Base-by-base conservation (phyloP, 2,113 vertebrate species). In the Artemisiospiza belli region DNA sequence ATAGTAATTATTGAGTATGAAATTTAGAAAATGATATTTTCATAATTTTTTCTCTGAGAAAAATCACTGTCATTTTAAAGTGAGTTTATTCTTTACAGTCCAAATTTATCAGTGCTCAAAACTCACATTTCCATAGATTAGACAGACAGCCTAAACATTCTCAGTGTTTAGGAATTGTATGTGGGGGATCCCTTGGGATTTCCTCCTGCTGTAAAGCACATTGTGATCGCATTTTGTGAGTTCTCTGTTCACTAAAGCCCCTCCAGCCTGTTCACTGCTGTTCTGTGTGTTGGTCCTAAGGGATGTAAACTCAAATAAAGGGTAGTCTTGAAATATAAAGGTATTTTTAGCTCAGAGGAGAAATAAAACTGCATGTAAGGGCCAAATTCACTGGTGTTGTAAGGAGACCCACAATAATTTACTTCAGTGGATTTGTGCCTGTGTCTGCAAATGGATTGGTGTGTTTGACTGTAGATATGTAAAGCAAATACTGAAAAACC, bases 271-370 rank as follows among this genome's bases (percentile, higher is more conserved):
- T 95, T 95, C 7, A 20, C 73, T 96, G 90, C 90, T 96, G 77
- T 87, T 75, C 94, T 95, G 79, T 89, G 73, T 19, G 44, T 78
- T 94, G 79, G 83, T 97, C 96, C 95, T 97, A 78, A 91, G 95
- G 95, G 96, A 97, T 92, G 92, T 93, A 97, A 97, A 92, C 96
- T 96, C 93, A 97, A 90, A 90, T 93, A 97, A 96, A 97, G 87
- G 79, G 54, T 93, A 96, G 92, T 93, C 90, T 95, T 95, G 87
- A 92, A 96, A 95, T 94, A 93, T 69, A 93, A 96, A 96, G 90
- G 90, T 95, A 96, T 96, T 97, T 97, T 96, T 95, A 96, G 95
- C 94, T 96, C 92, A 82, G 84, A 95, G 92, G 83, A 94, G 84
- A 96, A 97, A 94, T 97, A 96, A 94, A 95, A 92, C 74, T 62